Percentiles rank a stretch among this genome's conserved stretches.
Evolutionary conservation across 2,797 vertebrate genomes (phyloP).

Genomic region (Acanthurus lineatus): DNA sequence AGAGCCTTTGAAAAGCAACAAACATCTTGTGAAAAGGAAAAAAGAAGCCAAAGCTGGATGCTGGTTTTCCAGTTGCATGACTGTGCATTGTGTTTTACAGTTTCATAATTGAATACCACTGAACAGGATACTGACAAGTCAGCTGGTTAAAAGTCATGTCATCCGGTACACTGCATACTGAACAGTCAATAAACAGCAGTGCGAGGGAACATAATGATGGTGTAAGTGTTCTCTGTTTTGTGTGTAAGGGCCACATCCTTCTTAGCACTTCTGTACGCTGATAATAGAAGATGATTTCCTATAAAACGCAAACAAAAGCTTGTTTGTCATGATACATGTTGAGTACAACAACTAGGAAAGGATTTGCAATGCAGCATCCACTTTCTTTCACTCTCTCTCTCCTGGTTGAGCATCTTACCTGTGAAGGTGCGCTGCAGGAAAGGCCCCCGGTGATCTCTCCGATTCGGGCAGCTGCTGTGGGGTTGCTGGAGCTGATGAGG

Average conservation of each 20-base stretch:
- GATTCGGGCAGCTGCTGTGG: slow-evolving; percentile 95
- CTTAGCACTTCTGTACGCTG: too few relatives aligned
- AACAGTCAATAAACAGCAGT: not conserved
- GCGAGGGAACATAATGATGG: not conserved
- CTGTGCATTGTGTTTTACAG: slow-evolving; percentile 17
- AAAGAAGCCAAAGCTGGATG: slow-evolving; percentile 28
- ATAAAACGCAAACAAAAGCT: too few relatives aligned
- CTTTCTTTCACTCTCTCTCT: not conserved
- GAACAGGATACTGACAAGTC: slow-evolving; percentile 34
- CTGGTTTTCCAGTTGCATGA: slow-evolving; percentile 18
- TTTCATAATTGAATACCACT: slow-evolving; percentile 36
- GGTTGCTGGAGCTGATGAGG: slow-evolving; percentile 99
- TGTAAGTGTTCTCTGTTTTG: not conserved
- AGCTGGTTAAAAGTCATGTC: slow-evolving; percentile 32
- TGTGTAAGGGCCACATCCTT: not conserved
- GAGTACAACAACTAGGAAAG: not conserved
- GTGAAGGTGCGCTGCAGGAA: slow-evolving; percentile 97
- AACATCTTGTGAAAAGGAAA: slow-evolving; percentile 56
- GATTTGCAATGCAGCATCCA: not conserved
- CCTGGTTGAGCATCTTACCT: slow-evolving; percentile 83
- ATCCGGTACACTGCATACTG: slow-evolving; percentile 8
- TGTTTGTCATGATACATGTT: too few relatives aligned
- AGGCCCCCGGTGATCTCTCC: slow-evolving; percentile 95
- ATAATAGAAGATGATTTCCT: too few relatives aligned
- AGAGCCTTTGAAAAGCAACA: slow-evolving; percentile 54